phyloP scores from a whole-genome alignment of 53 echinoderm and acorn worm species.

The Luidia sarsii region DNA sequence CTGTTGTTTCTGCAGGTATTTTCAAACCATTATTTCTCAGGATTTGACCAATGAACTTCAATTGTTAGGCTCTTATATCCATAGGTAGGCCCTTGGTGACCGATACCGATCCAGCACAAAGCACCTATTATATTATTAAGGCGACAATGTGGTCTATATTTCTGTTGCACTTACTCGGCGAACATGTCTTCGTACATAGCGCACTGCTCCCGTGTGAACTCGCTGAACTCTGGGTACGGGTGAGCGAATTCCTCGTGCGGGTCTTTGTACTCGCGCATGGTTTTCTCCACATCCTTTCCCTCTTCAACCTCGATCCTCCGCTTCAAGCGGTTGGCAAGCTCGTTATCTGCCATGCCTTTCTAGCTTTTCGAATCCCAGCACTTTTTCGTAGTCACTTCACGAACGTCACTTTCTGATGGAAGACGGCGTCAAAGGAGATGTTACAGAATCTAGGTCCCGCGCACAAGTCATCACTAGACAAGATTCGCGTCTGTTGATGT shows the following conservation, averaged over 20 bases:
- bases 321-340: conserved; percentile 55
- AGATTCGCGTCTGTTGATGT: background rate
- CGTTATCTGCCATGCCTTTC: conserved; percentile 59
- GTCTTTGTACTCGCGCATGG: conserved; percentile 62
- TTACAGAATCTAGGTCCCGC: too few species aligned
- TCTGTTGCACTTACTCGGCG: conserved; percentile 60
- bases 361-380: background rate
- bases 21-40: too few species aligned
- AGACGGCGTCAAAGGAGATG: background rate
- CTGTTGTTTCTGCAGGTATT: too few species aligned
- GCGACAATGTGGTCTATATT: too few species aligned
- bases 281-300: conserved; percentile 47
- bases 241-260: conserved; percentile 77
- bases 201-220: conserved; percentile 79
- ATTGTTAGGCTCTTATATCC: too few species aligned
- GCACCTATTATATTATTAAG: too few species aligned
- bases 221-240: conserved; percentile 89
- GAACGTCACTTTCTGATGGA: background rate
- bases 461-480: too few species aligned
- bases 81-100: too few species aligned
- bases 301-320: conserved; percentile 57
- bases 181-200: conserved; percentile 68
- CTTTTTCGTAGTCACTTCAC: background rate
- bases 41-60: too few species aligned
- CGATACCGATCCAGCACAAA: too few species aligned